phyloP scores from a whole-genome alignment of 1,140 invertebrate species.

The Aphaenogaster rudis region DNA sequence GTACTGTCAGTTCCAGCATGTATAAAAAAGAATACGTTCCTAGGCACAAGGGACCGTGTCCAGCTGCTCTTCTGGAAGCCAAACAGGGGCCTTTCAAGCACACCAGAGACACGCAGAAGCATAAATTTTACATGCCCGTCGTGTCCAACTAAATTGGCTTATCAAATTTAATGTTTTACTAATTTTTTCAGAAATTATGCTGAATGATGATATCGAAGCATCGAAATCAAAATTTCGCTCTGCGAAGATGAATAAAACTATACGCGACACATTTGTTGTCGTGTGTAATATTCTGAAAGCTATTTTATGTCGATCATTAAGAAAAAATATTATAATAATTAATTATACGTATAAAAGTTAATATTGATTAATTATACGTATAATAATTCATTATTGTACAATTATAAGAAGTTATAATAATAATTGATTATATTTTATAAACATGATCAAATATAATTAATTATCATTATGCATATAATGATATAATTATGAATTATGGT shows the following conservation, averaged over 20 bases:
- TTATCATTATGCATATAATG: neutral
- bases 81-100: conserved; percentile 93
- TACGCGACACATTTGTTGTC: neutral
- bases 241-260: neutral
- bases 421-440: conserved; percentile 6
- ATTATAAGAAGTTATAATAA: neutral
- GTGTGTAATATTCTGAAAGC: neutral
- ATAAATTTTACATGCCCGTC: conserved; percentile 93
- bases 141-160: conserved; percentile 78
- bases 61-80: conserved; percentile 91
- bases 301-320: neutral
- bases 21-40: conserved; percentile 93
- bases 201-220: neutral
- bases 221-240: neutral
- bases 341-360: neutral
- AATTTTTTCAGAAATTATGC: neutral
- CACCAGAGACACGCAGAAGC: conserved; percentile 93
- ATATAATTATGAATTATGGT: neutral
- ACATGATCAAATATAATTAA: neutral
- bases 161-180: conserved; percentile 26
- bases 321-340: conserved; percentile 7
- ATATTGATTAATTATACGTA: conserved; percentile 10
- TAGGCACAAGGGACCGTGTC: conserved; percentile 91
- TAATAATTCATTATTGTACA: conserved; percentile 1
- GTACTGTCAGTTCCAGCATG: conserved; percentile 87